Conservation (phyloP, 2,797 vertebrate species). For the Eupleurogrammus muticus region DNA sequence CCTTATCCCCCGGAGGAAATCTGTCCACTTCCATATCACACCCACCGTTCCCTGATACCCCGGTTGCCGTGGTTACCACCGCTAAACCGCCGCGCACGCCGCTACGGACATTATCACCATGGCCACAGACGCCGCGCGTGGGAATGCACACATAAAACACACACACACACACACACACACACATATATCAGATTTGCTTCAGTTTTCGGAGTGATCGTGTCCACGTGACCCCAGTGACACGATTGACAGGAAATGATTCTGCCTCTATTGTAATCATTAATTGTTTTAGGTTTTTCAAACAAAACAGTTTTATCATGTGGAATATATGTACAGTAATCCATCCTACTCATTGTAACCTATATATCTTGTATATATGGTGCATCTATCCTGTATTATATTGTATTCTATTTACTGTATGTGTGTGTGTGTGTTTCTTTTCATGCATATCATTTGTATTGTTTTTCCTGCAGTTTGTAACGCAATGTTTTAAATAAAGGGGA, state of each 20-base stretch:
- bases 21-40: slow-evolving; percentile 48
- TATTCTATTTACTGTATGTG: no score
- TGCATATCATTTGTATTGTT: no score
- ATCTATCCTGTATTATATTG: no score
- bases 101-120: slow-evolving; percentile 5
- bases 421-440: no score
- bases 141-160: slow-evolving; percentile 11
- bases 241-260: neutral
- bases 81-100: neutral
- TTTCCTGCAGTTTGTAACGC: no score
- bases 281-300: no score
- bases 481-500: no score
- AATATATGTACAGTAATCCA: no score
- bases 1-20: slow-evolving; percentile 41
- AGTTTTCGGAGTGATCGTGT: slow-evolving; percentile 23
- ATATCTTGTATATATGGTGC: no score
- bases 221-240: slow-evolving; percentile 38
- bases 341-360: no score
- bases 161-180: neutral
- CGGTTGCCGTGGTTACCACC: slow-evolving; percentile 66
- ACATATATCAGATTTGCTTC: slow-evolving; percentile 24
- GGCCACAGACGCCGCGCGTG: slow-evolving; percentile 11
- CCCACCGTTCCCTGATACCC: slow-evolving; percentile 25
- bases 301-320: no score
- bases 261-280: neutral